These are phyloP conservation scores for Platalea minor DNA, from an alignment of 2,797 vertebrate species.

Conservation along the genomic window DNA sequence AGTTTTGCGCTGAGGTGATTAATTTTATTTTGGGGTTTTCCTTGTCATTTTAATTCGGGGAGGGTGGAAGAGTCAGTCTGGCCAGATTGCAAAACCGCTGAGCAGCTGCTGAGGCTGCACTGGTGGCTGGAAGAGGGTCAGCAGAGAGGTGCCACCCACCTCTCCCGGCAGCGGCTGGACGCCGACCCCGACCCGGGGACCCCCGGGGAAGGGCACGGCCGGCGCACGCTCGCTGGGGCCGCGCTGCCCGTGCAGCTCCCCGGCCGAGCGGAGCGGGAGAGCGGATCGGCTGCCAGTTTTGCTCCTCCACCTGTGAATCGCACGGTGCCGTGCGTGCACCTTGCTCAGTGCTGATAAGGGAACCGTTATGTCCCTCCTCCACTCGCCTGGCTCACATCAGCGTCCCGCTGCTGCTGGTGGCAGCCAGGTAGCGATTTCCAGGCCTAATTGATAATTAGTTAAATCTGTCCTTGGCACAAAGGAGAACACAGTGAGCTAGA, in stretches of 20 bases:
- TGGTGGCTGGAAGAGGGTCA: background rate
- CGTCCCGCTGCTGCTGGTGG: background rate
- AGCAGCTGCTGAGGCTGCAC: background rate
- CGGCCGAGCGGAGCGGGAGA: background rate
- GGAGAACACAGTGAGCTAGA: background rate
- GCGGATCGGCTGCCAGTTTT: background rate
- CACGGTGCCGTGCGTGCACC: rapidly evolving
- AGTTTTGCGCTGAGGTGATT: background rate
- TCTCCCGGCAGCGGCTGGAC: background rate
- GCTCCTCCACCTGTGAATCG: background rate
- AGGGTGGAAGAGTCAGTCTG: background rate
- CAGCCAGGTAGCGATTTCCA: background rate
- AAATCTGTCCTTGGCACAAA: background rate
- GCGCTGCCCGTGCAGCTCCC: background rate
- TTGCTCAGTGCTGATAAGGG: background rate
- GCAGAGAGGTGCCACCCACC: background rate
- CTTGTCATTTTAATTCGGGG: background rate
- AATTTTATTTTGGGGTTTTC: background rate
- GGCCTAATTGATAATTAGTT: background rate
- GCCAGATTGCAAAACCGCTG: background rate
- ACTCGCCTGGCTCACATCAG: rapidly evolving
- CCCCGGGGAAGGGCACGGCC: background rate
- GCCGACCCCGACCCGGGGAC: background rate
- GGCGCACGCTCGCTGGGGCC: rapidly evolving
- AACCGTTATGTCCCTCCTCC: rapidly evolving